Evolutionary conservation across 2,113 vertebrate species (phyloP).

Genomic region (Notarius quadriscutis): DNA sequence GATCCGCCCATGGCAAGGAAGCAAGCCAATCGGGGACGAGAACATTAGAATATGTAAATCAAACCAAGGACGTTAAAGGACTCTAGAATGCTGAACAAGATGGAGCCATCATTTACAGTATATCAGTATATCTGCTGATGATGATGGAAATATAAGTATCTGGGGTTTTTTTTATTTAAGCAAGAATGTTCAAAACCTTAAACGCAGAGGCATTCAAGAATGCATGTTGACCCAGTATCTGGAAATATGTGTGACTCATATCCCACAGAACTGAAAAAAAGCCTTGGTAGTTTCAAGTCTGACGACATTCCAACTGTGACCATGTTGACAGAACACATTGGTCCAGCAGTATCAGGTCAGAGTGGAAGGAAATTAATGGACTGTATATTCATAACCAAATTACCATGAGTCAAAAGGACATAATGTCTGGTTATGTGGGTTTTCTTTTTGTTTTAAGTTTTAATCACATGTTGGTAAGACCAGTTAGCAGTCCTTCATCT

Average conservation of each 20-base stretch:
- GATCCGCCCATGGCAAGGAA: conserved; percentile 55
- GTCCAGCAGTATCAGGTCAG: not conserved
- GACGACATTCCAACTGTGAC: not conserved
- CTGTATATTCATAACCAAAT: not conserved
- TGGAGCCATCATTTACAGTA: not conserved
- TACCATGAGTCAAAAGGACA: not conserved
- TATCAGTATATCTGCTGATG: not conserved
- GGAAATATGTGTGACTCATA: not conserved
- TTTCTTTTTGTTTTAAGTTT: not conserved
- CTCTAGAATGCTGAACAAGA: conserved; percentile 4
- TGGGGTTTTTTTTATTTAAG: not conserved
- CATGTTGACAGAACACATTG: not conserved
- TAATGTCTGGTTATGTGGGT: not conserved
- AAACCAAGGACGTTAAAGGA: conserved; percentile 35
- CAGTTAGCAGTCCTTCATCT: too few species aligned
- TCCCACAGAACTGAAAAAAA: not conserved
- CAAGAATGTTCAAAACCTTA: not conserved
- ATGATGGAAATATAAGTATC: not conserved
- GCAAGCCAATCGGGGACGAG: conserved; percentile 58
- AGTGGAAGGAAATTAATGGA: not conserved
- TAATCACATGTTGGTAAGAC: not conserved
- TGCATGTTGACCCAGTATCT: not conserved
- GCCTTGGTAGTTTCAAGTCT: not conserved
- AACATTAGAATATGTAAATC: conserved; percentile 52
- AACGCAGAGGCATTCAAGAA: not conserved